A percentile compares a stretch with the other conserved stretches of the same genome.
phyloP scores from a whole-genome alignment of 2,113 vertebrate genomes.

The Ifrita kowaldi region DNA sequence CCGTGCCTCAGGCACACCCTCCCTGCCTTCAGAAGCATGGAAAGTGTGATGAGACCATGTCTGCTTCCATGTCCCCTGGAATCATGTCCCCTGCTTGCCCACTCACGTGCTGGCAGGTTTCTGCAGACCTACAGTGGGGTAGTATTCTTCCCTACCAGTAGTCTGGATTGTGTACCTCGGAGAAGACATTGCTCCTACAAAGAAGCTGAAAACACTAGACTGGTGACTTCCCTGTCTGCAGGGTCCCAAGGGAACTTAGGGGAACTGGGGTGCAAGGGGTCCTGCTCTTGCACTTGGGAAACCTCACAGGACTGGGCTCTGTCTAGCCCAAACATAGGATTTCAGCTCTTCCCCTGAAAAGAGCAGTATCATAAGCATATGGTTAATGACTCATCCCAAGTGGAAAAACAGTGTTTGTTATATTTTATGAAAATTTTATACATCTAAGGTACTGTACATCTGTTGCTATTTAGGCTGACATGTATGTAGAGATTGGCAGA shows the following conservation, averaged over 20 bases:
- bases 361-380: conserved; percentile 73
- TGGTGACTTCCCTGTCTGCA: background rate
- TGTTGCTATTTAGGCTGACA: conserved; percentile 83
- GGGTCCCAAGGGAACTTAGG: background rate
- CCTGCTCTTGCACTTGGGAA: background rate
- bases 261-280: background rate
- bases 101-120: background rate
- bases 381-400: conserved; percentile 80
- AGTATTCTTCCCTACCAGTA: background rate
- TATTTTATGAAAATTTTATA: conserved; percentile 78
- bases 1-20: background rate
- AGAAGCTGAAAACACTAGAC: background rate
- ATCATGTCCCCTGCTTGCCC: background rate
- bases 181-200: background rate
- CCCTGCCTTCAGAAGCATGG: background rate
- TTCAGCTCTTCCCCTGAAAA: conserved; percentile 54
- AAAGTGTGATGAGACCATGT: background rate
- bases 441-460: conserved; percentile 78
- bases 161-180: background rate
- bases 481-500: conserved; percentile 82
- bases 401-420: conserved; percentile 78
- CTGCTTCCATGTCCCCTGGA: background rate
- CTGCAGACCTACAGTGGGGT: background rate
- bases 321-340: conserved; percentile 40
- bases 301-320: background rate